Conservation (phyloP, 2,888 invertebrate genomes). For the Hydroisotoma schaefferi region DNA sequence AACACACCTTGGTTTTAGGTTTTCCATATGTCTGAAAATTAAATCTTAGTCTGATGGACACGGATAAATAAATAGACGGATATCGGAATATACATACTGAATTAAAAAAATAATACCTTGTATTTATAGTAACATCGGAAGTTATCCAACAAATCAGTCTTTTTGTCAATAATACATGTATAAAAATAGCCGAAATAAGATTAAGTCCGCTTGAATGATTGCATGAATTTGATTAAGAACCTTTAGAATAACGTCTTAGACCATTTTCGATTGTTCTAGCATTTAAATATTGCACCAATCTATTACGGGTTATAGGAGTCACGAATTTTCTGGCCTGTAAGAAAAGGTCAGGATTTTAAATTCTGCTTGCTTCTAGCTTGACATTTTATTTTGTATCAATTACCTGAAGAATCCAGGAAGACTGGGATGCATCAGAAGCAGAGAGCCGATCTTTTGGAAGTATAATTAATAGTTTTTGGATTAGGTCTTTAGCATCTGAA, state of each 20-base stretch:
- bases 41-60: too few relatives aligned
- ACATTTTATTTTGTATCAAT: background rate
- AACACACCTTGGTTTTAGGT: too few relatives aligned
- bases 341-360: background rate
- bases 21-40: too few relatives aligned
- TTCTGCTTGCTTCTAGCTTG: background rate
- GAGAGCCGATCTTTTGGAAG: slow-evolving; percentile 57
- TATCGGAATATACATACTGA: too few relatives aligned
- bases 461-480: slow-evolving; percentile 63
- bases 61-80: too few relatives aligned
- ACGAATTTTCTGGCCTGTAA: slow-evolving; percentile 36
- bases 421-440: slow-evolving; percentile 51
- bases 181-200: too few relatives aligned
- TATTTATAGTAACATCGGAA: too few relatives aligned
- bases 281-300: slow-evolving; percentile 32
- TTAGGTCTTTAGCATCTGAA: slow-evolving; percentile 65
- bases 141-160: too few relatives aligned
- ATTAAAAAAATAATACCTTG: too few relatives aligned
- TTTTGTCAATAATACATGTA: too few relatives aligned
- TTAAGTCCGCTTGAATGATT: too few relatives aligned
- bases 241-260: slow-evolving; percentile 32
- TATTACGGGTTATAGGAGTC: slow-evolving; percentile 33
- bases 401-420: slow-evolving; percentile 48
- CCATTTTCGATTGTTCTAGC: slow-evolving; percentile 43
- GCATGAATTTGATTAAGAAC: too few relatives aligned